Conservation (phyloP, 2,113 vertebrate species). For the Cinclus mexicanus region DNA sequence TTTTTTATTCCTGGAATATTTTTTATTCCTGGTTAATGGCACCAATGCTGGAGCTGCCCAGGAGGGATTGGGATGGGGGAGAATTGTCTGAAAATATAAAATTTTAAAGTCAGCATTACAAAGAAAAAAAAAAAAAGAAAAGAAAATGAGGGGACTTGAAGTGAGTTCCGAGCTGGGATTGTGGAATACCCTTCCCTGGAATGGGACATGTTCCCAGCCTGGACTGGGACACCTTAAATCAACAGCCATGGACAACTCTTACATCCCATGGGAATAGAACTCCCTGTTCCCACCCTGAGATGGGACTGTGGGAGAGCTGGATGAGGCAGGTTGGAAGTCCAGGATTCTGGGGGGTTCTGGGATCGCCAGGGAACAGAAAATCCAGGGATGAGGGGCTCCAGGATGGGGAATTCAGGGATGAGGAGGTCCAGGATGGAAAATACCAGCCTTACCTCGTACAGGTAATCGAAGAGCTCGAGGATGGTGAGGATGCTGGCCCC, state of each 20-base stretch:
- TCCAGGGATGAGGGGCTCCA: not conserved
- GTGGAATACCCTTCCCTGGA: too few species aligned
- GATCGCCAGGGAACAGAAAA: not conserved
- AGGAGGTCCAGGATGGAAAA: not conserved
- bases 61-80: not conserved
- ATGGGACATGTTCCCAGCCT: not conserved
- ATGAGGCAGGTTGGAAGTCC: accelerated
- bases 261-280: not conserved
- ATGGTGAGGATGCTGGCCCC: conserved; percentile 98
- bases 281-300: not conserved
- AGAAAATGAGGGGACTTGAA: not conserved
- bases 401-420: not conserved
- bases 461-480: conserved; percentile 96
- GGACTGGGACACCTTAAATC: not conserved
- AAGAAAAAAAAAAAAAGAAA: too few species aligned
- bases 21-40: not conserved
- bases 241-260: accelerated
- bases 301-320: not conserved
- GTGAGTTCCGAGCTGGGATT: accelerated
- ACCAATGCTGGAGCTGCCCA: not conserved
- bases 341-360: not conserved
- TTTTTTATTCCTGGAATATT: not conserved
- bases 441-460: conserved; percentile 88
- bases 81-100: not conserved
- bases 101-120: not conserved